Evolutionary conservation across 2,888 invertebrate genomes (phyloP).

Genomic region (Thecophora atra): DNA sequence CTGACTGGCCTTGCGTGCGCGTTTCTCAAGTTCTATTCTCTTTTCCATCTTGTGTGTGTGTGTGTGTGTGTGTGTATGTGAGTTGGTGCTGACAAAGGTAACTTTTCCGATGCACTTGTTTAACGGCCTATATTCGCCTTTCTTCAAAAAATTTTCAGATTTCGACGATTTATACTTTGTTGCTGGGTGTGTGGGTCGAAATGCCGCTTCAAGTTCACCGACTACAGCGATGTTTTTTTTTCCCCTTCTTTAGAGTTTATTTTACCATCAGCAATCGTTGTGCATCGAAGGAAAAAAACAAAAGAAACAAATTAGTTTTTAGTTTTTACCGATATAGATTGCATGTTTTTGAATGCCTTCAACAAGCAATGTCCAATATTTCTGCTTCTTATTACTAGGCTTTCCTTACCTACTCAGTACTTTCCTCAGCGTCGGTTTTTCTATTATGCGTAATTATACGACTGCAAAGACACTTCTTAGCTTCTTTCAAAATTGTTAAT

Average conservation of each 20-base stretch:
- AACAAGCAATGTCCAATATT: conserved; percentile 10
- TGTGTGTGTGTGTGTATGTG: not conserved
- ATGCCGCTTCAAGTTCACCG: conserved; percentile 31
- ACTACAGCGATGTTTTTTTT: not conserved
- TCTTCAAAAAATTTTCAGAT: not conserved
- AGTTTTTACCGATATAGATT: not conserved
- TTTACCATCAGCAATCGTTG: not conserved
- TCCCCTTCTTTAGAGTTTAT: conserved; percentile 21
- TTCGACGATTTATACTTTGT: not conserved
- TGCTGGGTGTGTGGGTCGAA: conserved; percentile 5
- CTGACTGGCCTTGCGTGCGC: conserved; percentile 89
- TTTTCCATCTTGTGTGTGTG: conserved; percentile 79
- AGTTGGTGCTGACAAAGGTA: not conserved
- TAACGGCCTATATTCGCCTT: not conserved
- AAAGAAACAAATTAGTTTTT: conserved; percentile 4
- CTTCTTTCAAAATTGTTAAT: not conserved
- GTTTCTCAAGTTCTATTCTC: conserved; percentile 92
- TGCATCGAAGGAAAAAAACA: not conserved
- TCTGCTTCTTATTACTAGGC: conserved; percentile 10
- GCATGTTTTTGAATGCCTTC: not conserved
- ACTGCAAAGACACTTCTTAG: too few species aligned
- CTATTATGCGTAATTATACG: not conserved
- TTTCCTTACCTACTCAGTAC: not conserved
- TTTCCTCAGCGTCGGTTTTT: not conserved
- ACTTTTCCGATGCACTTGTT: not conserved